A percentile compares a stretch with the other conserved stretches of the same genome.
These are phyloP conservation scores for Heliconius hewitsoni DNA, from an alignment of 1,140 invertebrate genomes.

Conservation along the genomic window DNA sequence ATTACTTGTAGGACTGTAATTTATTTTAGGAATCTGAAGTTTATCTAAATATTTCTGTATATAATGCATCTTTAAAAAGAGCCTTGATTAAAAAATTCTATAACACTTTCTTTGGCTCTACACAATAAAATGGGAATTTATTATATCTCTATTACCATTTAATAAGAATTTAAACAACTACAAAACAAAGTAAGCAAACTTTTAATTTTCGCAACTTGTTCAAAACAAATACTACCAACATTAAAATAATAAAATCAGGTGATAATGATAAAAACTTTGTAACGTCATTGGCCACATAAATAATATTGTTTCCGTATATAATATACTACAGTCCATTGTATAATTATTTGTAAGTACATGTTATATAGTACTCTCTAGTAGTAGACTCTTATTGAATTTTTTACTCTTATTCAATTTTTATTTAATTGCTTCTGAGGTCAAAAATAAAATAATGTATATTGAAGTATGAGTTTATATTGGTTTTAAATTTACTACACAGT, in stretches of 20 bases:
- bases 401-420: too few relatives aligned
- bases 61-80: conserved; percentile 62
- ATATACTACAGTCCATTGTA: background rate
- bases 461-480: too few relatives aligned
- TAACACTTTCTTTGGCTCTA: background rate
- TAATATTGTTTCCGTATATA: background rate
- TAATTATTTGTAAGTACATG: background rate
- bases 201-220: conserved; percentile 42
- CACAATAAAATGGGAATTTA: background rate
- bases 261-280: conserved; percentile 43
- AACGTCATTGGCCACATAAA: background rate
- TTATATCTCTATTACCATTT: background rate
- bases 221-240: conserved; percentile 60
- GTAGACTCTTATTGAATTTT: too few relatives aligned
- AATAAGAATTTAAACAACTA: conserved; percentile 8
- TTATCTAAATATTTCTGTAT: conserved; percentile 75
- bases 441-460: too few relatives aligned
- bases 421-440: too few relatives aligned
- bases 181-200: conserved; percentile 28
- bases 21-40: conserved; percentile 59
- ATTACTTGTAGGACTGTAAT: conserved; percentile 50
- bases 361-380: background rate
- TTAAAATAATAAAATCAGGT: conserved; percentile 65
- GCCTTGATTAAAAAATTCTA: background rate
- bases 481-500: too few relatives aligned